These are phyloP conservation scores for Patella caerulea DNA, from an alignment of 2,888 invertebrate genomes.

Conservation along the genomic window DNA sequence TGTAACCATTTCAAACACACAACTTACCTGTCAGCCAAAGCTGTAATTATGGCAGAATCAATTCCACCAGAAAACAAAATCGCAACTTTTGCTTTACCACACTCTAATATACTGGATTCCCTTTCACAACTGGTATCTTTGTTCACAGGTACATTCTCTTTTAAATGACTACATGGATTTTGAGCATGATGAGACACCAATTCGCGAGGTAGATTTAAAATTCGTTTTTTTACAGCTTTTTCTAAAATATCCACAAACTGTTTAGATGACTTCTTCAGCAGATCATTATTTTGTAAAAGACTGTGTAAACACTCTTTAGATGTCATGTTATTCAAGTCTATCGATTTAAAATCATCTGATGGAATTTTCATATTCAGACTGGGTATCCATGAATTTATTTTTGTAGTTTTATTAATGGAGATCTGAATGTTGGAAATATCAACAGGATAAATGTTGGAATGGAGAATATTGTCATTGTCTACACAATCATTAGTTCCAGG, in stretches of 20 bases:
- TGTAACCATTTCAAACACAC: too few species aligned
- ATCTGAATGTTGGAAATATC: background rate
- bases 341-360: background rate
- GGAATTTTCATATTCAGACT: constrained; percentile 15
- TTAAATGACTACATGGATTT: background rate
- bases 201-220: constrained; percentile 48
- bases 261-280: constrained; percentile 41
- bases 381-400: constrained; percentile 20
- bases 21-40: constrained; percentile 80
- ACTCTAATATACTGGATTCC: constrained; percentile 53
- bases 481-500: constrained; percentile 47
- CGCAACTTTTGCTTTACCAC: constrained; percentile 80
- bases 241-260: constrained; percentile 65
- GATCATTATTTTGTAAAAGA: constrained; percentile 27
- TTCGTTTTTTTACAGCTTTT: constrained; percentile 57
- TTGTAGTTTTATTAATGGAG: background rate
- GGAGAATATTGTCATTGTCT: constrained; percentile 2
- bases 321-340: background rate
- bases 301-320: constrained; percentile 17
- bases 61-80: constrained; percentile 96
- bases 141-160: background rate
- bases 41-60: constrained; percentile 92
- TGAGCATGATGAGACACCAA: background rate
- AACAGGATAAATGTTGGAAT: background rate
- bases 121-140: background rate